phyloP scores from a whole-genome alignment of 2,113 vertebrate species.

The Pluvianellus socialis region DNA sequence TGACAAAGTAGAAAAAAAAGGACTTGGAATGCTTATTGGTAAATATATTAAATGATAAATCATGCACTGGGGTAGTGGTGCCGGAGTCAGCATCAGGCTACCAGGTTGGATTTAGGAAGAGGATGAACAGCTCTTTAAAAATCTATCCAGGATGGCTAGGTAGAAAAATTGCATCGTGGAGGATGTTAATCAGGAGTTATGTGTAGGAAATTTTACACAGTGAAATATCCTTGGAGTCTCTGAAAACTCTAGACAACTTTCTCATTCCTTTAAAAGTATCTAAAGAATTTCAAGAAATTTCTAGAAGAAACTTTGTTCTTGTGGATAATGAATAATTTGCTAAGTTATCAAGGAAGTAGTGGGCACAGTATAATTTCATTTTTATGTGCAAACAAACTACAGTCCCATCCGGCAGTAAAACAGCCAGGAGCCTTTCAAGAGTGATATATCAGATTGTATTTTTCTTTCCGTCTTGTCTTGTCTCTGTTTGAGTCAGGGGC shows the following conservation, averaged over 20 bases:
- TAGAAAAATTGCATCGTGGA: not conserved
- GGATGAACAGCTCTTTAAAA: not conserved
- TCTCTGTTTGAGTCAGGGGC: not conserved
- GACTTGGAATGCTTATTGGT: not conserved
- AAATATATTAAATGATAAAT: conserved; percentile 11
- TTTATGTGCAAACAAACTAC: not conserved
- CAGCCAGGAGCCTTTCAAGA: not conserved
- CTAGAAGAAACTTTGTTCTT: not conserved
- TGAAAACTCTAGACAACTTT: not conserved
- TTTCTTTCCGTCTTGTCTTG: not conserved
- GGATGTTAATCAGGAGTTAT: not conserved
- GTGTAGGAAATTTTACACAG: not conserved
- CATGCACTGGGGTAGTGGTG: not conserved
- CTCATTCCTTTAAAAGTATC: not conserved
- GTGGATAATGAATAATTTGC: not conserved
- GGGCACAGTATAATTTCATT: not conserved
- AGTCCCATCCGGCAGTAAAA: not conserved
- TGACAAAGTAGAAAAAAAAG: not conserved
- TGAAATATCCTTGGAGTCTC: not conserved
- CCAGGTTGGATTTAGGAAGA: not conserved
- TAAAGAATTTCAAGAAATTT: not conserved
- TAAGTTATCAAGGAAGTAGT: not conserved
- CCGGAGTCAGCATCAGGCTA: not conserved
- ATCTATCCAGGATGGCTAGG: not conserved
- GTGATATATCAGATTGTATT: not conserved